A percentile compares a stretch with the other conserved stretches of the same genome.
These are phyloP conservation scores for Stegodyphus dumicola DNA, from an alignment of 1,140 invertebrate genomes.

Conservation along the genomic window DNA sequence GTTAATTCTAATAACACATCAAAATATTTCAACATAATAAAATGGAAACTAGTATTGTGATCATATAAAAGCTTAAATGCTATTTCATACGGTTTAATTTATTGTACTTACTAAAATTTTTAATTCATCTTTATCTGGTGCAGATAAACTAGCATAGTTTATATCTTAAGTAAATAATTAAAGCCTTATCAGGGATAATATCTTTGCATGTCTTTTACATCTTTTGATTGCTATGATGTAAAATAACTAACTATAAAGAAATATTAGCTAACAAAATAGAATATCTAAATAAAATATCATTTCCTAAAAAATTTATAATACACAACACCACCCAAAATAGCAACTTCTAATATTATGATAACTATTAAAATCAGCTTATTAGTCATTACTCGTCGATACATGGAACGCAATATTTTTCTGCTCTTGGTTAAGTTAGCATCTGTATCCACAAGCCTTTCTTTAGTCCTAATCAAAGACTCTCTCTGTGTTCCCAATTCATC, in stretches of 20 bases:
- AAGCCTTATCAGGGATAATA: no score
- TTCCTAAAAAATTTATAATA: constrained; percentile 73
- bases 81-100: no score
- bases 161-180: no score
- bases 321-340: constrained; percentile 73
- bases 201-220: no score
- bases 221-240: not conserved
- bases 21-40: no score
- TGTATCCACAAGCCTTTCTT: constrained; percentile 73
- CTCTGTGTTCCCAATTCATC: constrained; percentile 75
- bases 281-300: not conserved
- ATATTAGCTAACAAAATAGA: no score
- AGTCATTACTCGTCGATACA: constrained; percentile 75
- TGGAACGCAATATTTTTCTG: constrained; percentile 73
- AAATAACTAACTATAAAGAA: not conserved
- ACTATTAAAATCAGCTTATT: constrained; percentile 78
- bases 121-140: no score
- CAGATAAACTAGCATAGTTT: no score
- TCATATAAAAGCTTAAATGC: no score
- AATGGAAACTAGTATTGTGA: no score
- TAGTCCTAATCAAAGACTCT: constrained; percentile 75
- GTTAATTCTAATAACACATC: no score
- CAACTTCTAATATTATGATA: constrained; percentile 76
- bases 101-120: no score
- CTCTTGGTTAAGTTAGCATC: constrained; percentile 74